Percentiles rank a stretch among this genome's conserved stretches.
Evolutionary conservation across 2,797 vertebrate species (phyloP).

Genomic region (Tympanoctomys barrerae): DNA sequence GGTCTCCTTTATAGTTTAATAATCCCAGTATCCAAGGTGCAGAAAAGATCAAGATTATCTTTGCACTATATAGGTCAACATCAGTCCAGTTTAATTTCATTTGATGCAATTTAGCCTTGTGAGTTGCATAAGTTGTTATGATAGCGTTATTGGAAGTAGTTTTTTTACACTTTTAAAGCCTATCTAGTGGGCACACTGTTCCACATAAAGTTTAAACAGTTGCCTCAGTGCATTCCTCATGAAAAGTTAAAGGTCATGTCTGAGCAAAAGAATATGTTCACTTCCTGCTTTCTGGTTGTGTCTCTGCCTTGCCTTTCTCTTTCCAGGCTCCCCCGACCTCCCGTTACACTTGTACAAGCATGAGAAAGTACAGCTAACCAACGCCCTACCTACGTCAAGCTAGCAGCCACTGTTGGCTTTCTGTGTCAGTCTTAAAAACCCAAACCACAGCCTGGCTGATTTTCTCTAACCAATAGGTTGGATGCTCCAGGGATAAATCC

Average conservation of each 20-base stretch:
- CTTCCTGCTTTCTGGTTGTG: not conserved
- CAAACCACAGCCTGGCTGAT: not conserved
- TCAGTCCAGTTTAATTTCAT: conserved; percentile 10
- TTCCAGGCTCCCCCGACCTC: not conserved
- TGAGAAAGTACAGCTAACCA: not conserved
- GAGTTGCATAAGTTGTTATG: not conserved
- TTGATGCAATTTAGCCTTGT: not conserved
- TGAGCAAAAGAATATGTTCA: not conserved
- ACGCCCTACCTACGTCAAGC: not conserved
- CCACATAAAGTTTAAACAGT: not conserved
- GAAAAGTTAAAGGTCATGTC: not conserved
- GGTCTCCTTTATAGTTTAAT: conserved; percentile 31
- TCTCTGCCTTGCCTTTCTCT: not conserved
- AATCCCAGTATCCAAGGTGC: not conserved
- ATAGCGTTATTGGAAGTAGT: not conserved
- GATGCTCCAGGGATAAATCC: not conserved
- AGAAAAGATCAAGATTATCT: not conserved
- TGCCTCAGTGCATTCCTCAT: not conserved
- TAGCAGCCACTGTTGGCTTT: not conserved
- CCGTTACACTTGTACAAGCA: not conserved
- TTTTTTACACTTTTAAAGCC: not conserved
- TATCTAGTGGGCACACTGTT: not conserved
- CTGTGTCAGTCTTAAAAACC: not conserved
- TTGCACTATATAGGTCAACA: not conserved
- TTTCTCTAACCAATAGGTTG: not conserved